phyloP scores from a whole-genome alignment of 92 coral and sea anemone species.

The Phenganax stokvisi region DNA sequence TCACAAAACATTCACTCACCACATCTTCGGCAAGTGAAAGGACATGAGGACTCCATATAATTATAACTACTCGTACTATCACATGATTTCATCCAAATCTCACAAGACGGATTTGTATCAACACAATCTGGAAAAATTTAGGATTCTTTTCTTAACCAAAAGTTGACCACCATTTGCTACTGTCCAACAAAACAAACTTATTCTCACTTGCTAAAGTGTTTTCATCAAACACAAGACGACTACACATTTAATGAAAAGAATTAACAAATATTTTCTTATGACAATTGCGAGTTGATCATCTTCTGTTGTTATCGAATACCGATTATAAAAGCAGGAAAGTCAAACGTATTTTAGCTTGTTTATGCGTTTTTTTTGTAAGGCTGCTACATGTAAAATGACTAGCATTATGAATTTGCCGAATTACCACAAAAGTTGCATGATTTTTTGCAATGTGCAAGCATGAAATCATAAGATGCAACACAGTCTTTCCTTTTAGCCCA shows the following conservation, averaged over 20 bases:
- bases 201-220: not conserved
- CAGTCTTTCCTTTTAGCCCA: constrained; percentile 51
- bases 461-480: constrained; percentile 33
- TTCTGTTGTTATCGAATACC: too few species aligned
- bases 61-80: constrained; percentile 9
- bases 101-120: constrained; percentile 19
- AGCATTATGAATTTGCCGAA: not conserved
- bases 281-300: too few species aligned
- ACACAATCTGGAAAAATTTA: not conserved
- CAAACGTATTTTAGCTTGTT: too few species aligned
- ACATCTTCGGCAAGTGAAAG: constrained; percentile 40
- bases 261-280: too few species aligned
- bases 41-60: constrained; percentile 32
- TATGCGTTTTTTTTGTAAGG: too few species aligned
- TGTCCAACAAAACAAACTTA: too few species aligned
- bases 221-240: not conserved
- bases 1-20: not conserved
- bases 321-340: too few species aligned
- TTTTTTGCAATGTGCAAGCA: constrained; percentile 53
- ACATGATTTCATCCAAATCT: not conserved
- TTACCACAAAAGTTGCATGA: constrained; percentile 57
- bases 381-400: too few species aligned
- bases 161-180: too few species aligned
- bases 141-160: not conserved
- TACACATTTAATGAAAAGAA: not conserved